These are phyloP conservation scores for Crotalus helleri DNA, from an alignment of 2,113 vertebrate species.

Conservation along the genomic window DNA sequence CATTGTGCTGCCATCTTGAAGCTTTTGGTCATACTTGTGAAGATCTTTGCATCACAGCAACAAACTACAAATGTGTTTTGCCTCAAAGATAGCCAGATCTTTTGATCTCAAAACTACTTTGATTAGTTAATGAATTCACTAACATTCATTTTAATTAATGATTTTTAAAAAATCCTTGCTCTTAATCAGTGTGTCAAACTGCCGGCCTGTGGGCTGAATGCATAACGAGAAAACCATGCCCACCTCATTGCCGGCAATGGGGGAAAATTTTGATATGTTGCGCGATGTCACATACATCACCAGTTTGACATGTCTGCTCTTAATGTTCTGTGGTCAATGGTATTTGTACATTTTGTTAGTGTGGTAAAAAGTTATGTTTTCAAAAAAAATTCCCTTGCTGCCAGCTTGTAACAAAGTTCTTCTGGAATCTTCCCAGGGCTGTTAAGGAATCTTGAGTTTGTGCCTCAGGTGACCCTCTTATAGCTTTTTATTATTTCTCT, in stretches of 20 bases:
- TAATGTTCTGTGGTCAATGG: background rate
- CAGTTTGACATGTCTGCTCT: background rate
- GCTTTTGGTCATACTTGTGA: background rate
- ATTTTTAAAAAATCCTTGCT: background rate
- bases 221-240: too few species aligned
- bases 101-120: background rate
- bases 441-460: constrained; percentile 10
- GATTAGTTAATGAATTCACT: background rate
- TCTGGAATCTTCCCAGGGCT: background rate
- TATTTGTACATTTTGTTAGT: background rate
- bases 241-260: too few species aligned
- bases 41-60: background rate
- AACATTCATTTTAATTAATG: background rate
- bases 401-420: constrained; percentile 15
- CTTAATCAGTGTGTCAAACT: background rate
- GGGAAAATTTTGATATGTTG: too few species aligned
- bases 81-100: background rate
- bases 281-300: too few species aligned
- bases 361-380: background rate
- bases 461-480: constrained; percentile 23
- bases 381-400: background rate
- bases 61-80: background rate
- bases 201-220: too few species aligned
- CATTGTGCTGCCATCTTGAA: background rate
- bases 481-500: constrained; percentile 19